Percentiles rank a stretch among this genome's conserved stretches.
Conservation (phyloP, 2,797 vertebrate species). For the Enteromius unitaeniatus region DNA sequence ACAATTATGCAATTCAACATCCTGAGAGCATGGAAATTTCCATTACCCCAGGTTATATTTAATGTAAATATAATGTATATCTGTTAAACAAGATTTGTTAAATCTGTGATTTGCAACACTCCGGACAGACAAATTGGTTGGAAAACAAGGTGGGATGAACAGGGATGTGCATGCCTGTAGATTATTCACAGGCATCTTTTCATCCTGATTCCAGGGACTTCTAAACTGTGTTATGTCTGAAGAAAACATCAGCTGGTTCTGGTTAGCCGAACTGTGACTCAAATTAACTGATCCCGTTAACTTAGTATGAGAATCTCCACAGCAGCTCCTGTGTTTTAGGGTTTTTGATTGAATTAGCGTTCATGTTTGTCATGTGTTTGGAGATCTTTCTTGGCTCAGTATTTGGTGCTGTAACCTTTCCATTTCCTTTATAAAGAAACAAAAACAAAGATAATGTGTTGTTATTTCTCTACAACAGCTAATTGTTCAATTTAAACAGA, state of each 20-base stretch:
- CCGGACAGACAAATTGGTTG: neutral
- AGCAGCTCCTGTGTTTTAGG: slow-evolving; percentile 65
- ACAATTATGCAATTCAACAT: slow-evolving; percentile 27
- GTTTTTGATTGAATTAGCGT: slow-evolving; percentile 71
- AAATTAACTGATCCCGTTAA: slow-evolving; percentile 72
- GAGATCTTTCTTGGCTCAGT: slow-evolving; percentile 48
- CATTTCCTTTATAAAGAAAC: slow-evolving; percentile 40
- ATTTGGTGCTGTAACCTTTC: slow-evolving; percentile 42
- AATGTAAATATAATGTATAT: neutral
- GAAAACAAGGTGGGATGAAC: neutral
- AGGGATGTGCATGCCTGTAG: neutral
- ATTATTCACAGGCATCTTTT: neutral
- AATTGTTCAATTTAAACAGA: neutral
- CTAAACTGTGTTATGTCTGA: slow-evolving; percentile 57
- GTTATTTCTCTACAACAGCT: neutral
- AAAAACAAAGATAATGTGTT: slow-evolving; percentile 16
- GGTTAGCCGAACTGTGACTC: slow-evolving; percentile 76
- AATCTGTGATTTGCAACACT: neutral
- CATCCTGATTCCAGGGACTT: slow-evolving; percentile 54
- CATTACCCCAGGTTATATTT: neutral
- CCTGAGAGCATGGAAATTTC: neutral
- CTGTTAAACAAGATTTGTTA: neutral
- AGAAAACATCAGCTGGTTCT: slow-evolving; percentile 83
- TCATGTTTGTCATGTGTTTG: slow-evolving; percentile 74
- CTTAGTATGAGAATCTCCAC: slow-evolving; percentile 56